Evolutionary conservation across 1,140 invertebrate species (phyloP), one percentile per base, ranked within the genome.

Genomic region (Drosophila rhopaloa): DNA sequence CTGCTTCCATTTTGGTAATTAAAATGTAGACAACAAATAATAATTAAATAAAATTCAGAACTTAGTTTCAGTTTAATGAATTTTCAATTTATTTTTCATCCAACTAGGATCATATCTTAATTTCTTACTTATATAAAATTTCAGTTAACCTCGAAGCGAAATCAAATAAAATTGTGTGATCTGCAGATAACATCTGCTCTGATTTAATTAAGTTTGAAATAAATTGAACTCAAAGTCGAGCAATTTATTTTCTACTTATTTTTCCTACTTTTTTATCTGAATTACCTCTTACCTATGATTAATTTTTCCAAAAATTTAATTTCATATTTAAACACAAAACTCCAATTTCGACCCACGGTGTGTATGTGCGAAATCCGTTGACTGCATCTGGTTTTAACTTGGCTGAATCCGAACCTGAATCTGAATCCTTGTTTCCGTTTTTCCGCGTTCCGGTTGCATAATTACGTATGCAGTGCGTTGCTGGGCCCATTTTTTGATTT

Each of bases 401-500:
- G 40, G n/a, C 62, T 66, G 35, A 43, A 43, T 55, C 43, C n/a
- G 13, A 35, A 16, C 47, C 24, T 11, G 37, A 29, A n/a, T 66
- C 16, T 13, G 46, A 44, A 41, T 68, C 38, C 43, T 46, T 27
- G 66, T 37, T 68, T 48, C 62, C 37, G 44, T 43, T 66, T 57
- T 46, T 65, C 54, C 54, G 41, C 55, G 43, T 66, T 71, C 67
- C 51, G 44, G 50, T 19, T 67, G 56, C 53, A 76, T 76, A 77
- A 68, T 57, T 76, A 61, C 60, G 74, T 70, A 66, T 56, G 83
- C 83, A 76, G 50, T 82, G 75, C 82, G 78, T 74, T 78, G 62
- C 59, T 54, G 54, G 56, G 68, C 56, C 68, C 72, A 57, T 48
- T 55, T 76, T 71, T 67, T 76, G 72, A 86, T 88, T 86, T 88